A percentile compares a stretch with the other conserved stretches of the same genome.
phyloP scores from a whole-genome alignment of 2,113 vertebrate genomes.

The Raja brachyura region DNA sequence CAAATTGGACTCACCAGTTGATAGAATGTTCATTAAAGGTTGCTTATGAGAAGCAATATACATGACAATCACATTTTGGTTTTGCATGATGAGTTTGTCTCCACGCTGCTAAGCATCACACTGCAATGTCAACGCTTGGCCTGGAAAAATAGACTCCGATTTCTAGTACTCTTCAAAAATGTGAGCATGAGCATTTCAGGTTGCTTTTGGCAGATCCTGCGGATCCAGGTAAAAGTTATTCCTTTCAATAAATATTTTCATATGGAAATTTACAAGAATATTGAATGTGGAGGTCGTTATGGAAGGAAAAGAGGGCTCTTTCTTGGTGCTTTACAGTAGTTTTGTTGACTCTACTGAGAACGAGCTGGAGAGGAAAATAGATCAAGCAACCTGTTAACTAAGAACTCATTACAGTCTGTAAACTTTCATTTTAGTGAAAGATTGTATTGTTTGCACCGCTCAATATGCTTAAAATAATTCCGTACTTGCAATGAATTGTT shows the following conservation, averaged over 20 bases:
- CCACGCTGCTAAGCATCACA: conserved; percentile 80
- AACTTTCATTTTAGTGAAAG: not conserved
- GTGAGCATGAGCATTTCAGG: conserved; percentile 46
- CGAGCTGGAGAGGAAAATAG: not conserved
- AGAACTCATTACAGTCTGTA: not conserved
- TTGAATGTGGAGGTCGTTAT: not conserved
- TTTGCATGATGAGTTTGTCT: conserved; percentile 81
- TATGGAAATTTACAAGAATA: not conserved
- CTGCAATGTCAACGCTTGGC: conserved; percentile 67
- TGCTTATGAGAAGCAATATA: conserved; percentile 48
- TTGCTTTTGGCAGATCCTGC: not conserved
- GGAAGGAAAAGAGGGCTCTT: not conserved
- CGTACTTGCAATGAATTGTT: too few relatives aligned
- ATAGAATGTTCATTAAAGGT: not conserved
- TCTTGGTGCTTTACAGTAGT: not conserved
- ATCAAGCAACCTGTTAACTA: not conserved
- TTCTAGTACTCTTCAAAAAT: conserved; percentile 53
- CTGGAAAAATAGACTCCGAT: conserved; percentile 62
- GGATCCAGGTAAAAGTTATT: not conserved
- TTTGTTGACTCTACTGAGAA: not conserved
- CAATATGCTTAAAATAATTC: too few relatives aligned
- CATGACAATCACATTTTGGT: conserved; percentile 88
- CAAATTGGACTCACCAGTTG: not conserved
- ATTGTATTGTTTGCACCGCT: not conserved
- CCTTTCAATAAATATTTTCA: not conserved